These are phyloP conservation scores for Chauna torquata DNA, from an alignment of 2,113 vertebrate species.

Conservation along the genomic window DNA sequence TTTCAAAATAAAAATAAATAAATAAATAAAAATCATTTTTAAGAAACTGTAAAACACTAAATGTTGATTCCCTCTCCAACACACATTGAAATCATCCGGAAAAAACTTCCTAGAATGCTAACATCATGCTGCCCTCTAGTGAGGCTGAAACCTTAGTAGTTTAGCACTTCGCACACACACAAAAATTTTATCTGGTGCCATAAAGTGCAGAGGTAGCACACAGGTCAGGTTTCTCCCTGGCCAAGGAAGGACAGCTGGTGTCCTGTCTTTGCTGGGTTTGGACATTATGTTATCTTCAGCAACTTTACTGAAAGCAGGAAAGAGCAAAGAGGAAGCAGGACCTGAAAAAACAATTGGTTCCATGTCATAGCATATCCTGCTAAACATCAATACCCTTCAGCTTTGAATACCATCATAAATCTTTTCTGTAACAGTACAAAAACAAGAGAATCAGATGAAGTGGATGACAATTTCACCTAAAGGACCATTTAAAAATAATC, in stretches of 20 bases:
- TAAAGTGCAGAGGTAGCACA: neutral
- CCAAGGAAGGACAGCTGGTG: slow-evolving; percentile 2
- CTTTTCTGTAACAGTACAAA: neutral
- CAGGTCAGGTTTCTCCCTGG: neutral
- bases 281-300: neutral
- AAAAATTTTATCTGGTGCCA: neutral
- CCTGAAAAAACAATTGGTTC: neutral
- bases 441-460: neutral
- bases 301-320: neutral
- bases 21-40: neutral
- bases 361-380: neutral
- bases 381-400: neutral
- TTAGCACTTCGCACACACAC: accelerated
- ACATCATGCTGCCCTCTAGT: slow-evolving; percentile 66
- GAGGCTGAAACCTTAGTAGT: neutral
- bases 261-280: neutral
- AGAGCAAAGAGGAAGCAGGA: neutral
- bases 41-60: neutral
- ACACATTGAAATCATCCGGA: accelerated
- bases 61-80: neutral
- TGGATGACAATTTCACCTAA: neutral
- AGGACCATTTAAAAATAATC: neutral
- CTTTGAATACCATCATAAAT: neutral
- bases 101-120: neutral
- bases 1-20: neutral